These are phyloP conservation scores for Chaetoderma sp. DNA, from an alignment of 2,888 invertebrate genomes.

Conservation along the genomic window DNA sequence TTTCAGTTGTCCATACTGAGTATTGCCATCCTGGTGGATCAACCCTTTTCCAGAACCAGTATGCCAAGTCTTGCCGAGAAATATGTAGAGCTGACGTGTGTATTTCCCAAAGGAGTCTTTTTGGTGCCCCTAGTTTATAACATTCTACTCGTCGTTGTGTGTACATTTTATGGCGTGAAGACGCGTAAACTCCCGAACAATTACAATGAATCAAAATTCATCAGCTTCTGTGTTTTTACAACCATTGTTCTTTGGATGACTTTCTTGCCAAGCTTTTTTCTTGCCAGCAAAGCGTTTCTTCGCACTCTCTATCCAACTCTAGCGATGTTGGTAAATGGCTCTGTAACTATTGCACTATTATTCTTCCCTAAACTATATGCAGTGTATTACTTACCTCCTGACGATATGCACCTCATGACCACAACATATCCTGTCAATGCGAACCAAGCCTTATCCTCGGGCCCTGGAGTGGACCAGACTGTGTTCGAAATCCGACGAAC, in stretches of 20 bases:
- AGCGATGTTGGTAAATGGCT: constrained; percentile 44
- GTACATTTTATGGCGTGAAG: constrained; percentile 49
- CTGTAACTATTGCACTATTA: constrained; percentile 43
- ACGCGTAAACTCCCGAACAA: constrained; percentile 50
- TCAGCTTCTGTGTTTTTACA: constrained; percentile 49
- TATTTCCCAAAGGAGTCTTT: constrained; percentile 39
- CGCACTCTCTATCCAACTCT: constrained; percentile 40
- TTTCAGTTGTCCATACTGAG: constrained; percentile 41
- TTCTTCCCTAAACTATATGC: constrained; percentile 49
- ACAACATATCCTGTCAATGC: background rate
- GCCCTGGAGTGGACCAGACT: no score
- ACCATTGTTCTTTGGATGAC: constrained; percentile 52
- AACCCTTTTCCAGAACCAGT: constrained; percentile 28
- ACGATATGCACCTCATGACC: constrained; percentile 11
- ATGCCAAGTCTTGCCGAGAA: constrained; percentile 41
- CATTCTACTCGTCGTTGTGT: constrained; percentile 44
- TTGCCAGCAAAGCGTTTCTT: constrained; percentile 32
- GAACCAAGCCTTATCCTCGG: no score
- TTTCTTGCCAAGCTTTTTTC: constrained; percentile 52
- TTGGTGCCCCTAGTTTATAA: constrained; percentile 44
- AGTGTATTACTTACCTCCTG: constrained; percentile 22
- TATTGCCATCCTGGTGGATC: constrained; percentile 22
- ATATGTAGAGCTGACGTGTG: constrained; percentile 46
- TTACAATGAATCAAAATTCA: constrained; percentile 55
- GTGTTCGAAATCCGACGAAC: no score